phyloP scores from a whole-genome alignment of 2,797 vertebrate species.

The Acipenser oxyrinchus region DNA sequence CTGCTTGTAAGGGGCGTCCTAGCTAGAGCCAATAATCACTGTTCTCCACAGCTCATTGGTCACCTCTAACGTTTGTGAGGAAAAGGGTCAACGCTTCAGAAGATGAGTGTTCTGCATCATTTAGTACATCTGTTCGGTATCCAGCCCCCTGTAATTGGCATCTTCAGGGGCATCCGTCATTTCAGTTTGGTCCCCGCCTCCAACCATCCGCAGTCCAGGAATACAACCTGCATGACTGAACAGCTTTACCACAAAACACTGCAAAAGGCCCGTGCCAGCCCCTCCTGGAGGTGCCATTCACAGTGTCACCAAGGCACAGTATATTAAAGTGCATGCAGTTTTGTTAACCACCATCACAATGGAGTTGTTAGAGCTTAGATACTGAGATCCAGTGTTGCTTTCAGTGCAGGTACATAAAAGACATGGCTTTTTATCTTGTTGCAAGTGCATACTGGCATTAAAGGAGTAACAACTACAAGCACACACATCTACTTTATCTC shows the following conservation, averaged over 20 bases:
- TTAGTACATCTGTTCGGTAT: conserved; percentile 43
- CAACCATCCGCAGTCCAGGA: conserved; percentile 8
- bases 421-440: no score
- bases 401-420: no score
- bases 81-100: conserved; percentile 29
- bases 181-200: conserved; percentile 13
- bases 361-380: no score
- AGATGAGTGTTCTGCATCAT: conserved; percentile 40
- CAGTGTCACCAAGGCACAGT: no score
- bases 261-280: not conserved
- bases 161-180: conserved; percentile 27
- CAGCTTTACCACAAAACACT: conserved; percentile 20
- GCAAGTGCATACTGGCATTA: no score
- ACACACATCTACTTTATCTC: no score
- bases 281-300: not conserved
- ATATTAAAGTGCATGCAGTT: no score
- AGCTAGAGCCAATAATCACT: not conserved
- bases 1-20: not conserved
- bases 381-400: no score
- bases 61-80: conserved; percentile 21
- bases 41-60: conserved; percentile 19
- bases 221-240: conserved; percentile 10
- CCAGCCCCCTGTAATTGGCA: conserved; percentile 9
- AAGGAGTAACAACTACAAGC: no score
- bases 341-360: no score